phyloP scores from a whole-genome alignment of 2,888 invertebrate species.

The Tricholauxania praeusta region DNA sequence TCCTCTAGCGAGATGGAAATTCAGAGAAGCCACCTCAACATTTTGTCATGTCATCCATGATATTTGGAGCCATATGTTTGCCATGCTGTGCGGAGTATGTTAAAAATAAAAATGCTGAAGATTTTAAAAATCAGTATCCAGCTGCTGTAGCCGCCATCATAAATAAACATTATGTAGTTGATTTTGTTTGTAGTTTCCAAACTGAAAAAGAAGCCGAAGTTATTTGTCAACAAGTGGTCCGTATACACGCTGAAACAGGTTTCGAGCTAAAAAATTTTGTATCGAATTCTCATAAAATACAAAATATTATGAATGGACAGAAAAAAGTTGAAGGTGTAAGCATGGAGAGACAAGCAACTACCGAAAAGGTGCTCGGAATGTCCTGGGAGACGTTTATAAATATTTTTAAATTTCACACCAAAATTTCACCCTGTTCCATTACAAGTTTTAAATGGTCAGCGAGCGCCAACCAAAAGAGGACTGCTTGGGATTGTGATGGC shows the following conservation, averaged over 20 bases:
- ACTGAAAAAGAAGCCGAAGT: conserved; percentile 20
- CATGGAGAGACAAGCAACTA: not conserved
- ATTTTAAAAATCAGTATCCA: conserved; percentile 20
- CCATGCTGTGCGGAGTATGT: conserved; percentile 28
- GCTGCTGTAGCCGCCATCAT: conserved; percentile 31
- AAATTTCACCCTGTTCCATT: not conserved
- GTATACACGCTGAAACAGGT: not conserved
- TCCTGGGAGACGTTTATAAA: conserved; percentile 16
- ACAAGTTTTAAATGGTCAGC: conserved; percentile 1
- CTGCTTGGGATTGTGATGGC: conserved; percentile 27
- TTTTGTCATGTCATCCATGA: too few species aligned
- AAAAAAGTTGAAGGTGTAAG: not conserved
- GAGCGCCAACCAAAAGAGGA: conserved; percentile 38
- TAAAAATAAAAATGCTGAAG: conserved; percentile 34
- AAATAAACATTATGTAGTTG: conserved; percentile 32
- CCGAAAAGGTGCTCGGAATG: conserved; percentile 44
- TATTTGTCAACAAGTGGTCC: not conserved
- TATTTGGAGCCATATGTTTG: conserved; percentile 41
- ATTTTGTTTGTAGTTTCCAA: conserved; percentile 37
- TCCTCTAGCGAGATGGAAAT: too few species aligned
- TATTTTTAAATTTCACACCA: conserved; percentile 30
- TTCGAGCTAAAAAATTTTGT: conserved; percentile 36
- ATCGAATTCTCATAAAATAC: conserved; percentile 22
- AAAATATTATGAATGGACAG: too few species aligned
- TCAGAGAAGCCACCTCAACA: too few species aligned